phyloP scores from a whole-genome alignment of 2,888 invertebrate genomes.

The Ditula angustiorana region DNA sequence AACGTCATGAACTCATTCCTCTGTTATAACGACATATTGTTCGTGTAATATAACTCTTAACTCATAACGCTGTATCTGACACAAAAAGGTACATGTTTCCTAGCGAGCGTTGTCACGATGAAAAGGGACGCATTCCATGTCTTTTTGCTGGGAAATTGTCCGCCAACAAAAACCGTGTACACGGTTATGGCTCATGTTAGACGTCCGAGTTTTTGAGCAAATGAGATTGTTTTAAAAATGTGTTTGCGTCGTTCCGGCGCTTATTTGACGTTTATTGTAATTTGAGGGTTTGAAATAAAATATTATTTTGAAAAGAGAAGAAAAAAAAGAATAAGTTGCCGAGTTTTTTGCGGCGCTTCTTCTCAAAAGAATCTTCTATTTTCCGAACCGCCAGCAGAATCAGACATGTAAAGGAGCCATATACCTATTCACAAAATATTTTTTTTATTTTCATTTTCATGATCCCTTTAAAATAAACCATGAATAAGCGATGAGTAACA shows the following conservation, averaged over 20 bases:
- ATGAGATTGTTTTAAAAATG: conserved; percentile 1
- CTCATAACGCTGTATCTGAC: not conserved
- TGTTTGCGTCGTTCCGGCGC: not conserved
- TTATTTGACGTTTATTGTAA: conserved; percentile 8
- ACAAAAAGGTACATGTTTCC: not conserved
- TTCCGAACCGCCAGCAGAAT: too few relatives aligned
- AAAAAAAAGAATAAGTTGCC: too few relatives aligned
- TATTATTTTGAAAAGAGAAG: not conserved
- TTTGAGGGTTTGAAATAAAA: not conserved
- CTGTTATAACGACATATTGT: not conserved
- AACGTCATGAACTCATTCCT: not conserved
- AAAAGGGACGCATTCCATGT: conserved; percentile 8
- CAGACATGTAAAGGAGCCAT: too few relatives aligned
- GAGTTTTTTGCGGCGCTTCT: too few relatives aligned
- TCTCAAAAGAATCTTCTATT: too few relatives aligned
- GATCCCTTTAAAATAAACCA: too few relatives aligned
- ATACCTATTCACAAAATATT: too few relatives aligned
- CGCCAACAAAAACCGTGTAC: conserved; percentile 18
- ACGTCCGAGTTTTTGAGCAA: conserved; percentile 11
- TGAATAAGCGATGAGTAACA: too few relatives aligned
- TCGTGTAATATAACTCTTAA: not conserved
- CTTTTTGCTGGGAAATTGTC: conserved; percentile 6
- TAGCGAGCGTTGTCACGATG: not conserved
- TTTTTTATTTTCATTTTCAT: too few relatives aligned
- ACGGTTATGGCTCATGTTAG: conserved; percentile 19